Conservation (phyloP, 53 echinoderm and acorn worm species). For the Paelopatides confundens region DNA sequence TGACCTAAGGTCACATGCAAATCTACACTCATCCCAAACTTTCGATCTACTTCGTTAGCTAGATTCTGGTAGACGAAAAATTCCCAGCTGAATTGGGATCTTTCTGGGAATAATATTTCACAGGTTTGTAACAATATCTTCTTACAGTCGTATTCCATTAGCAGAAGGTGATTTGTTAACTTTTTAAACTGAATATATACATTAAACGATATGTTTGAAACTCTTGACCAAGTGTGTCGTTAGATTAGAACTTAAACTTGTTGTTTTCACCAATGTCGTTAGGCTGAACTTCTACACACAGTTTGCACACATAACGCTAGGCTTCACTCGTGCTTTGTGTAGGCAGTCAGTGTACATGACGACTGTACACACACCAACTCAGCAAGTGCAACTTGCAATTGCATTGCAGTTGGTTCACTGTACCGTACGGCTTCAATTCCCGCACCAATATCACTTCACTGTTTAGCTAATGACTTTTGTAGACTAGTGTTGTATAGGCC, state of each 20-base stretch:
- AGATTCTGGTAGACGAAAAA: background rate
- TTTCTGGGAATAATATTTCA: background rate
- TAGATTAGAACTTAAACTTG: background rate
- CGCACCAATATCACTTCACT: too few relatives aligned
- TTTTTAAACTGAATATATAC: background rate
- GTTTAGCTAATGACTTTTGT: too few relatives aligned
- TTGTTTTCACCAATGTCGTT: background rate
- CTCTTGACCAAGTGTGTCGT: background rate
- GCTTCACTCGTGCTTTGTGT: conserved; percentile 37
- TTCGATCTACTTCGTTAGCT: background rate
- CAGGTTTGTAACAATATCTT: background rate
- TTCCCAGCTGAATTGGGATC: background rate
- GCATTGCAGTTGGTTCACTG: too few relatives aligned
- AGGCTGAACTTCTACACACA: background rate
- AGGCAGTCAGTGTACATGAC: background rate
- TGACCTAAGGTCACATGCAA: conserved; percentile 45
- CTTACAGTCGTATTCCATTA: background rate
- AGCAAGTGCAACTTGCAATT: too few relatives aligned
- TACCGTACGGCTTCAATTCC: too few relatives aligned
- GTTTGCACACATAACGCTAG: conserved; percentile 20
- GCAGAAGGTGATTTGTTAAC: background rate
- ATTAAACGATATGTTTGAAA: background rate
- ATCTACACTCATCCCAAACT: conserved; percentile 17
- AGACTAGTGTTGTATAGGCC: too few relatives aligned
- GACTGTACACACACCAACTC: too few relatives aligned